Conservation (phyloP, 1,140 invertebrate genomes). For the Tetragnatha versicolor region DNA sequence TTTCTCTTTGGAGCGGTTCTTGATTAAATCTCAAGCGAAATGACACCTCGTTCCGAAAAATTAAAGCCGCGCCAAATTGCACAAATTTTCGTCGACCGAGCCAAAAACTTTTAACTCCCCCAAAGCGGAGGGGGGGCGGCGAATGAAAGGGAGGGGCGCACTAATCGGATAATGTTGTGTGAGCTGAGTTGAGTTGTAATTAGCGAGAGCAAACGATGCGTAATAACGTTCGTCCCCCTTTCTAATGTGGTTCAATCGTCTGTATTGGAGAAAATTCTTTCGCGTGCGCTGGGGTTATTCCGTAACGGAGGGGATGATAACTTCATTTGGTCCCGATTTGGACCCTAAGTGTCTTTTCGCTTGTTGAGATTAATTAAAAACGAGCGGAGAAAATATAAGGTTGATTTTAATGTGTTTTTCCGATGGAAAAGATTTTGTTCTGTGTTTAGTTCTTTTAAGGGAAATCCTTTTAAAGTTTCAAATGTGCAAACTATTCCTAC, state of each 20-base stretch:
- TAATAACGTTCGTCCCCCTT: slow-evolving; percentile 54
- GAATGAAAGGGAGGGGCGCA: slow-evolving; percentile 29
- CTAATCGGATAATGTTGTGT: slow-evolving; percentile 55
- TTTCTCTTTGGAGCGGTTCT: slow-evolving; percentile 50
- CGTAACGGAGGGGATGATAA: slow-evolving; percentile 23
- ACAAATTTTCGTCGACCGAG: slow-evolving; percentile 54
- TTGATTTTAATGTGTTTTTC: too few species aligned
- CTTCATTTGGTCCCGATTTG: too few species aligned
- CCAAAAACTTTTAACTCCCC: slow-evolving; percentile 48
- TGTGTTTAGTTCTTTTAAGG: too few species aligned
- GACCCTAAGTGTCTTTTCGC: too few species aligned
- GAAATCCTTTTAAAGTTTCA: too few species aligned
- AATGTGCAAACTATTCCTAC: too few species aligned
- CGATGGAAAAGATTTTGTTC: too few species aligned
- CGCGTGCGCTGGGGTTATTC: not conserved
- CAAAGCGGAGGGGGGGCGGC: not conserved
- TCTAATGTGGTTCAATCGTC: slow-evolving; percentile 50
- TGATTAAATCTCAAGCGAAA: slow-evolving; percentile 52
- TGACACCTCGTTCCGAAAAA: slow-evolving; percentile 55
- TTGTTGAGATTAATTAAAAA: too few species aligned
- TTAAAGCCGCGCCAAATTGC: slow-evolving; percentile 54
- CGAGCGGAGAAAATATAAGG: too few species aligned
- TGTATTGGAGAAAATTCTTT: slow-evolving; percentile 53
- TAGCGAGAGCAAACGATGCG: slow-evolving; percentile 52
- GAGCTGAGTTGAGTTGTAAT: slow-evolving; percentile 54